Conservation (phyloP, 2,113 vertebrate species). For the Elephantulus edwardii region DNA sequence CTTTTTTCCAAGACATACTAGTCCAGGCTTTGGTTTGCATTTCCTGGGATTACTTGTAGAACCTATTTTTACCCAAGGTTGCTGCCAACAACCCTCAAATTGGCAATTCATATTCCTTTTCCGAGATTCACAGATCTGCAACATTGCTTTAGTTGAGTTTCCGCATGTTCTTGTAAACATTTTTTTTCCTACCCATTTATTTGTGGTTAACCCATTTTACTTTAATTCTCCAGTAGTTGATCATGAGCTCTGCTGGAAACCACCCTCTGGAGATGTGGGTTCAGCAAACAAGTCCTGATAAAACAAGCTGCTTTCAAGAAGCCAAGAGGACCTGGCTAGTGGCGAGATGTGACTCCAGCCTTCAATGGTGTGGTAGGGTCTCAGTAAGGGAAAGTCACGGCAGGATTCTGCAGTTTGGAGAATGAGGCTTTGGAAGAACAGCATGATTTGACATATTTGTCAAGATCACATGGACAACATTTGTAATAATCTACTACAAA, state of each 20-base stretch:
- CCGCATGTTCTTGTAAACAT: slow-evolving; percentile 39
- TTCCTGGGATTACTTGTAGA: slow-evolving; percentile 51
- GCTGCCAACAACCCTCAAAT: slow-evolving; percentile 45
- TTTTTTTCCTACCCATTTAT: slow-evolving; percentile 57
- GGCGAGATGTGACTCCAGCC: background rate
- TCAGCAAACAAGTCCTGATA: slow-evolving; percentile 33
- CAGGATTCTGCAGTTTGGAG: background rate
- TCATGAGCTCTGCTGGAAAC: slow-evolving; percentile 23
- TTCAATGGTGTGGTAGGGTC: background rate
- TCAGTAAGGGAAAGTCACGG: background rate
- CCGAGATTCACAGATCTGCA: background rate
- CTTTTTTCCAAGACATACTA: slow-evolving; percentile 26
- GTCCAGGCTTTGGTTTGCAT: slow-evolving; percentile 46
- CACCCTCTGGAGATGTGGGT: background rate
- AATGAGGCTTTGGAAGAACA: background rate
- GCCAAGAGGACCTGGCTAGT: background rate
- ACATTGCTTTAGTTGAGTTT: background rate
- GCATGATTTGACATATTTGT: background rate
- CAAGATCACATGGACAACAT: background rate
- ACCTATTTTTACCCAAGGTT: slow-evolving; percentile 57
- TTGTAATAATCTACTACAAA: background rate
- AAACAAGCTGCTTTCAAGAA: slow-evolving; percentile 41
- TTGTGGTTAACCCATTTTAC: slow-evolving; percentile 59
- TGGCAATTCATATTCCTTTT: slow-evolving; percentile 21
- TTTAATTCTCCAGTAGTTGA: slow-evolving; percentile 29